Conservation (phyloP, 2,888 invertebrate species). For the Andrena camellia region DNA sequence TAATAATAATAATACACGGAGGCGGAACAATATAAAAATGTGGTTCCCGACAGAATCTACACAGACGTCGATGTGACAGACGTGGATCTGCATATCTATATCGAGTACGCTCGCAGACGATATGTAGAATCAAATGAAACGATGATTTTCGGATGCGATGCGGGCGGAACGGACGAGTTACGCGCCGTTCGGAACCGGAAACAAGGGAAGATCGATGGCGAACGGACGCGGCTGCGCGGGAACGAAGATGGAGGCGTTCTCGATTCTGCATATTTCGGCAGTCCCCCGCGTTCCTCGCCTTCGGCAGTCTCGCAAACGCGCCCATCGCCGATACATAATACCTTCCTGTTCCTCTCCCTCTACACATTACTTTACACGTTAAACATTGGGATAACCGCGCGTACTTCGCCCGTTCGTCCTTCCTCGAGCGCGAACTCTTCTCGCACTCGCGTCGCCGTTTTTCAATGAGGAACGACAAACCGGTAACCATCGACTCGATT, state of each 20-base stretch:
- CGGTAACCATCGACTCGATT: conserved; percentile 20
- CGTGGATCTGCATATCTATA: conserved; percentile 54
- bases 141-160: conserved; percentile 57
- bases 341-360: background rate
- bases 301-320: background rate
- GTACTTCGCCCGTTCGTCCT: conserved; percentile 53
- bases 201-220: background rate
- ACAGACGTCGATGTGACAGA: conserved; percentile 55
- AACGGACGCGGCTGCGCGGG: background rate
- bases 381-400: conserved; percentile 53
- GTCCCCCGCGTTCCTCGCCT: background rate
- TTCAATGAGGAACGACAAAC: background rate
- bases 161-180: conserved; percentile 50
- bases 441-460: conserved; percentile 12
- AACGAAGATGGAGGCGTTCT: background rate
- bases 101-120: conserved; percentile 62
- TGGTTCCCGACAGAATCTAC: conserved; percentile 34
- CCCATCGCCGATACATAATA: background rate
- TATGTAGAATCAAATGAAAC: conserved; percentile 71
- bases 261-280: background rate
- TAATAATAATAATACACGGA: conserved; percentile 55
- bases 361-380: background rate
- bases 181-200: conserved; percentile 3
- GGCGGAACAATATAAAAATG: conserved; percentile 42
- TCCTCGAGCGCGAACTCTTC: conserved; percentile 24